Conservation (phyloP, 2,113 vertebrate species). For the Polypterus senegalus region DNA sequence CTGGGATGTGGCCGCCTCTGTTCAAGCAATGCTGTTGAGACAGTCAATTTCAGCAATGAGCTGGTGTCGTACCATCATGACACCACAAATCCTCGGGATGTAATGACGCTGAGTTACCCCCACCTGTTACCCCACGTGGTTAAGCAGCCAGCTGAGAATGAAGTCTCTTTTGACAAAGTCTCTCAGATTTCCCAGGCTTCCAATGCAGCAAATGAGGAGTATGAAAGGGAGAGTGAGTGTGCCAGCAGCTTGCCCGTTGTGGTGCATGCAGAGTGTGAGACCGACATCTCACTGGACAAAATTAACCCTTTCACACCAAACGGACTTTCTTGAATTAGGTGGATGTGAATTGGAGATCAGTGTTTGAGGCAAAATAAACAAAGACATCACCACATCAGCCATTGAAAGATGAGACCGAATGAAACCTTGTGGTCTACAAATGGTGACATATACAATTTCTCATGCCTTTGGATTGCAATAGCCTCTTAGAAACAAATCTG, state of each 20-base stretch:
- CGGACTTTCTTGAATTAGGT: neutral
- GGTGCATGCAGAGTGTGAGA: neutral
- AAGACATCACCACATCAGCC: no score
- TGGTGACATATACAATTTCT: no score
- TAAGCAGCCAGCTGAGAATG: neutral
- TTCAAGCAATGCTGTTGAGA: conserved; percentile 3
- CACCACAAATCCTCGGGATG: neutral
- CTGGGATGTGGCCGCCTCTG: conserved; percentile 1
- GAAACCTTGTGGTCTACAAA: no score
- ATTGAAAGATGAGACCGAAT: no score
- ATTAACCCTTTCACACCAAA: neutral
- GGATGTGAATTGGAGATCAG: no score
- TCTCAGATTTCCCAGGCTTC: conserved; percentile 3
- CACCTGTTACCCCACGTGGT: conserved; percentile 3
- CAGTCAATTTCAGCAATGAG: conserved; percentile 2
- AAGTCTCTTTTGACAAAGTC: neutral
- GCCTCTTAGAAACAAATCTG: no score
- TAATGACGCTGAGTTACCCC: conserved; percentile 3
- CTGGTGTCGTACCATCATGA: neutral
- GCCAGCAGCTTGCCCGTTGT: neutral
- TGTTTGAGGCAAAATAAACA: no score
- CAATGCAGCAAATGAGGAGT: no score
- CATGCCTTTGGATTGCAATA: no score
- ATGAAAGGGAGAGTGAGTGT: conserved; percentile 2
- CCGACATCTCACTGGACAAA: conserved; percentile 6